Evolutionary conservation across 2,113 vertebrate genomes (phyloP).

Genomic region (Myrmecophaga tridactyla): DNA sequence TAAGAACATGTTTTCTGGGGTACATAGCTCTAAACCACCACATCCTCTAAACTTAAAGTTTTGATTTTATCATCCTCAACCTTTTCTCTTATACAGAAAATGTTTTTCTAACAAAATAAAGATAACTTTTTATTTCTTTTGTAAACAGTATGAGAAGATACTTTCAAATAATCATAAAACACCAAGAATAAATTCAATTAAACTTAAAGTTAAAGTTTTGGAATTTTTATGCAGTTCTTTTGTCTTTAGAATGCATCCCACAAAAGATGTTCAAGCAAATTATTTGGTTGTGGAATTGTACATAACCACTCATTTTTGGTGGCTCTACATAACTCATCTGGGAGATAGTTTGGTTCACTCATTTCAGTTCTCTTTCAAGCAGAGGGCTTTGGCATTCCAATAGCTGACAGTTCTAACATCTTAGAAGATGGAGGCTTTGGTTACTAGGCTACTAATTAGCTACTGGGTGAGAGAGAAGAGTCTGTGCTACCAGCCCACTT

Average conservation of each 20-base stretch:
- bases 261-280: background rate
- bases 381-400: background rate
- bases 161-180: background rate
- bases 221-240: background rate
- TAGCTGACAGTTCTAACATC: background rate
- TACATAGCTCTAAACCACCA: too few species aligned
- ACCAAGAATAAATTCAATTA: background rate
- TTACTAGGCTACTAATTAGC: background rate
- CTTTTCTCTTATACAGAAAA: background rate
- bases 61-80: background rate
- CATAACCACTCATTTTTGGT: background rate
- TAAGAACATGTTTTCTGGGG: too few species aligned
- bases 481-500: background rate
- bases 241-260: background rate
- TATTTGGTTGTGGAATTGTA: background rate
- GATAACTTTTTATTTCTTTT: background rate
- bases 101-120: background rate
- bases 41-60: background rate
- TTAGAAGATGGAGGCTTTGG: background rate
- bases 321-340: background rate
- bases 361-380: background rate
- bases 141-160: background rate
- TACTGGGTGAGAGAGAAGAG: background rate
- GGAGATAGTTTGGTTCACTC: background rate
- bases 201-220: background rate